Conservation (phyloP, 1,140 invertebrate species). For the Ephestia elutella region DNA sequence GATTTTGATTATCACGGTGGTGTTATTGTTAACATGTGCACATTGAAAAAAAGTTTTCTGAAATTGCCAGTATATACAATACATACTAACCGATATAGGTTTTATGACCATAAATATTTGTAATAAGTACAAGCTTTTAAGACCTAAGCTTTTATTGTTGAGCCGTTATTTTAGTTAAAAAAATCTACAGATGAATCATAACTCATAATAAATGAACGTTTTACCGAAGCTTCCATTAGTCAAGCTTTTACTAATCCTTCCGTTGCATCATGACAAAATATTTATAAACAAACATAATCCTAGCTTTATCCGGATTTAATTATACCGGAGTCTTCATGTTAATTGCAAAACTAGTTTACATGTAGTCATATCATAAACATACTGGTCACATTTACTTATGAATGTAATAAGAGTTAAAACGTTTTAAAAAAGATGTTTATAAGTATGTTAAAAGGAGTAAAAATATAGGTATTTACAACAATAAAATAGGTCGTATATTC, state of each 20-base stretch:
- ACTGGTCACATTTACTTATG: neutral
- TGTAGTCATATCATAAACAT: neutral
- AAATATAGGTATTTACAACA: neutral
- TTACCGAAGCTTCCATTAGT: neutral
- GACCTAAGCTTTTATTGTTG: too few relatives aligned
- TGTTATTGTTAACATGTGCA: too few relatives aligned
- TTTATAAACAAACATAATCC: conserved; percentile 2
- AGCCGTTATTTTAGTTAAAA: too few relatives aligned
- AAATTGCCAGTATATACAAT: too few relatives aligned
- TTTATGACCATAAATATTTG: too few relatives aligned
- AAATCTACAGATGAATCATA: too few relatives aligned
- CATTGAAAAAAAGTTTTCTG: too few relatives aligned
- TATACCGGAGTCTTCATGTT: neutral
- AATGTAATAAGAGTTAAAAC: neutral
- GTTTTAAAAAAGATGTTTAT: neutral
- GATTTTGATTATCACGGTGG: too few relatives aligned
- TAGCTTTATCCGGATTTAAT: neutral
- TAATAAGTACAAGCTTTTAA: too few relatives aligned
- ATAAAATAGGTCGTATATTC: neutral
- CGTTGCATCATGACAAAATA: conserved; percentile 4
- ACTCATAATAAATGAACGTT: neutral
- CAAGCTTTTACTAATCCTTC: neutral
- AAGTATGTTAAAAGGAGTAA: too few relatives aligned
- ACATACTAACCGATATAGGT: too few relatives aligned
- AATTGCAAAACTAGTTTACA: neutral